These are phyloP conservation scores for Neolamprologus ventralis DNA, from an alignment of 2,113 vertebrate species.

Conservation along the genomic window DNA sequence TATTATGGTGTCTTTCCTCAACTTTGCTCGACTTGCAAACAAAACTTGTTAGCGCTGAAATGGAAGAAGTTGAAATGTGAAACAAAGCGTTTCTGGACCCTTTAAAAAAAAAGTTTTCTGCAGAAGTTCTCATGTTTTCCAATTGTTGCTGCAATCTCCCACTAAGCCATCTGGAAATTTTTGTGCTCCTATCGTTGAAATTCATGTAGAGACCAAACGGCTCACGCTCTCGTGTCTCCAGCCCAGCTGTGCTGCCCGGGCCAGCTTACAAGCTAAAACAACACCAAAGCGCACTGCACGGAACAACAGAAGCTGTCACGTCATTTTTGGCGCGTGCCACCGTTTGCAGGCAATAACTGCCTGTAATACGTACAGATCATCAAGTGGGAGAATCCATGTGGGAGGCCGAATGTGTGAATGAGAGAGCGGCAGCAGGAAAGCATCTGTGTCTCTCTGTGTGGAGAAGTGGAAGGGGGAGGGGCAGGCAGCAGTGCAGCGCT, in stretches of 20 bases:
- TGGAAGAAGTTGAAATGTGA: neutral
- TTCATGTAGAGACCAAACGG: neutral
- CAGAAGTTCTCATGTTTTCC: neutral
- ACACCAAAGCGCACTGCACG: neutral
- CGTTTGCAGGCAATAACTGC: neutral
- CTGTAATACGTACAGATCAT: neutral
- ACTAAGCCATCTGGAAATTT: neutral
- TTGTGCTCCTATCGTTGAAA: neutral
- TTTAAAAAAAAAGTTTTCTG: neutral
- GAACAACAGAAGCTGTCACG: neutral
- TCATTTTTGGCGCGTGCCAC: neutral
- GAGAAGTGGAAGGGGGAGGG: conserved; percentile 40
- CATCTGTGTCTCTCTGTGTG: conserved; percentile 31
- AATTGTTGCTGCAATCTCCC: neutral
- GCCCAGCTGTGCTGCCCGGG: neutral
- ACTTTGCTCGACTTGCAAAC: neutral
- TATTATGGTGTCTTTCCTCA: neutral
- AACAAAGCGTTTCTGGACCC: neutral
- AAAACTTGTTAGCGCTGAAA: neutral
- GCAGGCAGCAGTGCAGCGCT: conserved; percentile 30
- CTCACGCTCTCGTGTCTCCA: neutral
- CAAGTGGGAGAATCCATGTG: neutral
- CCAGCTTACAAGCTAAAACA: neutral
- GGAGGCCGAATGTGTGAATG: conserved; percentile 18
- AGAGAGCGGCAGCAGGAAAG: conserved; percentile 28